These are phyloP conservation scores for Drosophila pegasa DNA, from an alignment of 2,888 invertebrate genomes.

Conservation along the genomic window DNA sequence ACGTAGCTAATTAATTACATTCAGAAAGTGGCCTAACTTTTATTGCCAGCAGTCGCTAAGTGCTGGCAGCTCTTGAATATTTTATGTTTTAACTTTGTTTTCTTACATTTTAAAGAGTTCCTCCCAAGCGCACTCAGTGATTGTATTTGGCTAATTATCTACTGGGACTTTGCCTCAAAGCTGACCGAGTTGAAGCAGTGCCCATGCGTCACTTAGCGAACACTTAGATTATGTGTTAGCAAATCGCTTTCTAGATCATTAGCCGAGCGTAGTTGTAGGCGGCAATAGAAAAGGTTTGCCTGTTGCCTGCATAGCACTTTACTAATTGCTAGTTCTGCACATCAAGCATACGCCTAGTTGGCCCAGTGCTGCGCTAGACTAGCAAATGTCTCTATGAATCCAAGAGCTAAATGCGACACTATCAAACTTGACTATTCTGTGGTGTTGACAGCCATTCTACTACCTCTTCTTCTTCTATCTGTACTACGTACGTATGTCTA, in stretches of 20 bases:
- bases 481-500: conserved; percentile 15
- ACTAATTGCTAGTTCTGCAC: conserved; percentile 14
- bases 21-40: background rate
- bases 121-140: background rate
- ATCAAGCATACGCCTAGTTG: conserved; percentile 46
- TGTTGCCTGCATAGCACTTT: conserved; percentile 24
- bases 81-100: background rate
- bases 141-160: background rate
- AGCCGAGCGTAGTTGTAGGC: conserved; percentile 33
- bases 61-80: conserved; percentile 3
- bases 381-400: background rate
- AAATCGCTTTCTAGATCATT: conserved; percentile 17
- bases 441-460: conserved; percentile 24
- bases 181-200: conserved; percentile 7
- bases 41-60: background rate
- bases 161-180: background rate
- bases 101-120: background rate
- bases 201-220: background rate
- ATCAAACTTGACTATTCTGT: background rate
- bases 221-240: conserved; percentile 26
- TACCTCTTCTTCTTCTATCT: background rate
- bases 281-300: conserved; percentile 3
- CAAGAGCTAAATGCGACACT: background rate
- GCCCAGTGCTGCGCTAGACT: background rate
- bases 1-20: conserved; percentile 1